Evolutionary conservation across 64 coral and sea anemone genomes (phyloP), one percentile per base, ranked within the genome.

Genomic region (Dendrophyllia cribrosa): DNA sequence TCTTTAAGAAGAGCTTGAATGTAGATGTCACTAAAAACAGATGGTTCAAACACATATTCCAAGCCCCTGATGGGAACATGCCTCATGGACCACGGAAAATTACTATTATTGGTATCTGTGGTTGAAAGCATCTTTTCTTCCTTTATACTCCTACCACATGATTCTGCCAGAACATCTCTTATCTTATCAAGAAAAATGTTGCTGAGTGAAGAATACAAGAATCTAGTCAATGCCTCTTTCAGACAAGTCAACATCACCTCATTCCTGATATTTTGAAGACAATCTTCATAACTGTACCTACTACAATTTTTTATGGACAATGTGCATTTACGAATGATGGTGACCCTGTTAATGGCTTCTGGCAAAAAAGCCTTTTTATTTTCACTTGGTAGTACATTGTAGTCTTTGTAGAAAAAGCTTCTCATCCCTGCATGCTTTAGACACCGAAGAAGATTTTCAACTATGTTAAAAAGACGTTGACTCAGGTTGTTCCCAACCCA

Each of bases 391-490:
- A 89, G 43, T 12, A 89, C 47, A 63, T 89, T 47, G 50, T 89
- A 89, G 45, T 76, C 73, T 26, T 43, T 25, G 20, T 77, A 89
- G 11, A 76, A 89, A 77, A 89, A 89, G 72, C 87, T 89, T 76
- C 34, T 23, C 20, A 89, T 10, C 75, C 51, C 68, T 62, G 20
- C 63, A 12, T 77, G 14, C 19, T 76, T 89, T 9, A 63, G 23
- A 49, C 23, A 66, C 0, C 6, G 46, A 15, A 21, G 61, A 89
- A 89, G 87, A 1, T 77, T 19, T 25, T 58, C 10, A 76, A 89
- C 21, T 16, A 89, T 66, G 43, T 77, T 76, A 1, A 76, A 48
- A 19, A 89, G 62, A 50, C 87, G 87, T 1, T 75, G 0, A 58
- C 17, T 24, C 20, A 89, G 23, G 53, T 50, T 13, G 5, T 49